A percentile compares a stretch with the other conserved stretches of the same genome.
phyloP scores from a whole-genome alignment of 2,113 vertebrate genomes.

The Anser brachyrhynchus region DNA sequence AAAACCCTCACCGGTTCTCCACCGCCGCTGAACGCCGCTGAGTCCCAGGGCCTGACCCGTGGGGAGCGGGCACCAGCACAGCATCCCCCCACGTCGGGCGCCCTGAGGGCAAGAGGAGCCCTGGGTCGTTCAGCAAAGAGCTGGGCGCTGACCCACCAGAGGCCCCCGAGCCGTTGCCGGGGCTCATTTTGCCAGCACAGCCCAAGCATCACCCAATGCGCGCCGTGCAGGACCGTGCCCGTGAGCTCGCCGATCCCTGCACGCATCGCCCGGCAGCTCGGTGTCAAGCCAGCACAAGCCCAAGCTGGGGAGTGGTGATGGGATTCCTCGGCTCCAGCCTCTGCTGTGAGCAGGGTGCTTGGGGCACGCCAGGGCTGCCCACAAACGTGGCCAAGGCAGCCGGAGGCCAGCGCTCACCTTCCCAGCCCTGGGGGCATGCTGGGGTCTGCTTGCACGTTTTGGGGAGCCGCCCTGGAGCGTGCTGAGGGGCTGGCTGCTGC shows the following conservation, averaged over 20 bases:
- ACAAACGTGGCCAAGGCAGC: no score
- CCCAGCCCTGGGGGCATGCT: background rate
- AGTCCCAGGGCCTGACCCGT: background rate
- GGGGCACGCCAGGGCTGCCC: no score
- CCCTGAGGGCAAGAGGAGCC: background rate
- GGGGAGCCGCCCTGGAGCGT: background rate
- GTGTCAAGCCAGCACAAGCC: accelerated
- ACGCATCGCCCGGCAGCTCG: accelerated
- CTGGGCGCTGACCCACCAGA: accelerated
- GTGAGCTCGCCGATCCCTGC: accelerated
- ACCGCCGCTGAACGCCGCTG: accelerated
- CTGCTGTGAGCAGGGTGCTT: background rate
- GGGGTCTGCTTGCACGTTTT: background rate
- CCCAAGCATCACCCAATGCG: accelerated
- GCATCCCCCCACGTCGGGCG: background rate
- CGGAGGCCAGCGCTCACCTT: no score
- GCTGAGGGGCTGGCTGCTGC: no score
- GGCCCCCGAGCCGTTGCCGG: accelerated
- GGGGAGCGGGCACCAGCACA: background rate
- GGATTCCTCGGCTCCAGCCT: background rate
- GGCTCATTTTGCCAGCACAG: accelerated
- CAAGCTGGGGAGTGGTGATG: accelerated
- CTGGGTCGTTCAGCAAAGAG: accelerated
- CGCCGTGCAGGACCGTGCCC: accelerated
- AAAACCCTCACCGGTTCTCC: background rate